Percentiles rank a stretch among this genome's conserved stretches.
These are phyloP conservation scores for Burhinus oedicnemus DNA, from an alignment of 2,113 vertebrate species.

Conservation along the genomic window DNA sequence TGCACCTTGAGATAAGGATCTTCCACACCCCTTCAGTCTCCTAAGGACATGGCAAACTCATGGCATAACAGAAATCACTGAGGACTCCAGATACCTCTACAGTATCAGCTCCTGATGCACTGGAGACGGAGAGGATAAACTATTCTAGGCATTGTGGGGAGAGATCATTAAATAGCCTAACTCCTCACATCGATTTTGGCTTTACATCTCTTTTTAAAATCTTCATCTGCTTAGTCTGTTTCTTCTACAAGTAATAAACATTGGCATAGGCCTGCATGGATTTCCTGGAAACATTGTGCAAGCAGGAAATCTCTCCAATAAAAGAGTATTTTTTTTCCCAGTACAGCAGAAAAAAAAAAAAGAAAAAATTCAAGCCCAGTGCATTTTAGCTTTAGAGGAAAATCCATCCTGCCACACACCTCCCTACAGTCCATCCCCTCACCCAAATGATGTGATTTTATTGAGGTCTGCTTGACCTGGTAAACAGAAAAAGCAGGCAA, in stretches of 20 bases:
- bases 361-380: background rate
- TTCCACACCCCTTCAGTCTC: background rate
- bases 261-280: constrained; percentile 31
- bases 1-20: background rate
- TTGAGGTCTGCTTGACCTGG: background rate
- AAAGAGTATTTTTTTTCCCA: constrained; percentile 49
- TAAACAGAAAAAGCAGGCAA: background rate
- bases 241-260: constrained; percentile 68
- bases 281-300: constrained; percentile 73
- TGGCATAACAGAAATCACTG: background rate
- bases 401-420: background rate
- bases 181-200: background rate
- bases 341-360: background rate
- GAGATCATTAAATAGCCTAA: background rate
- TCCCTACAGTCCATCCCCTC: background rate
- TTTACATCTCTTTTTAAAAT: background rate
- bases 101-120: background rate
- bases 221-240: constrained; percentile 46
- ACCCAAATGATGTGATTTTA: background rate
- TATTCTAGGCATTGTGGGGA: background rate
- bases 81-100: background rate
- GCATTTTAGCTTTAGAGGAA: constrained; percentile 19
- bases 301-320: constrained; percentile 67
- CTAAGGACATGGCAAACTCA: background rate
- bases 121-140: background rate